These are phyloP conservation scores for Andrena praecox DNA, from an alignment of 2,888 invertebrate genomes.

Conservation along the genomic window DNA sequence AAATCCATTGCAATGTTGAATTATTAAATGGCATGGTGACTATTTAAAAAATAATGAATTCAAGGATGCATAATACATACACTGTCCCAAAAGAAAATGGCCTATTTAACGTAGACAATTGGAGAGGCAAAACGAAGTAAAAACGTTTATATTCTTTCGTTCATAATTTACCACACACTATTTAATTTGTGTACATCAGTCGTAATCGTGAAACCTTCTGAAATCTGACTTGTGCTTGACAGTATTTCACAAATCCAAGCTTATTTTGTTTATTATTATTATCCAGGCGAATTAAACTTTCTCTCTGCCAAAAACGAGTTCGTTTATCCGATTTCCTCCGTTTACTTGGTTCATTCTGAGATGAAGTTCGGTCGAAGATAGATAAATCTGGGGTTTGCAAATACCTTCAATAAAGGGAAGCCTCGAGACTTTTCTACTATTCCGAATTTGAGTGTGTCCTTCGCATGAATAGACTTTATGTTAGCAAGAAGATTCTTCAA, in stretches of 20 bases:
- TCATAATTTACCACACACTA: too few species aligned
- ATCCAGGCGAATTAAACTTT: constrained; percentile 48
- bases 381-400: constrained; percentile 56
- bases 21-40: too few species aligned
- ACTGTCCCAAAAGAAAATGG: too few species aligned
- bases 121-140: too few species aligned
- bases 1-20: too few species aligned
- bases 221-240: background rate
- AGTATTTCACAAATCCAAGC: background rate
- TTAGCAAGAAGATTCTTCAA: background rate
- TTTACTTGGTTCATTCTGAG: constrained; percentile 39
- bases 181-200: too few species aligned
- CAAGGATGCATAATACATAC: too few species aligned
- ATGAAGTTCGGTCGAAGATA: constrained; percentile 56
- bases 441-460: constrained; percentile 6
- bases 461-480: constrained; percentile 15
- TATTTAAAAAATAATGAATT: too few species aligned
- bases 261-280: background rate
- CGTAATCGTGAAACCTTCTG: background rate
- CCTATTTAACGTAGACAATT: too few species aligned
- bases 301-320: background rate
- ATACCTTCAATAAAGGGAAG: constrained; percentile 37
- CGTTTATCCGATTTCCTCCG: constrained; percentile 61
- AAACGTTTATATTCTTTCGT: too few species aligned
- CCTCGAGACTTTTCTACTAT: constrained; percentile 24